phyloP scores from a whole-genome alignment of 2,113 vertebrate species.

The Ctenomys sociabilis region DNA sequence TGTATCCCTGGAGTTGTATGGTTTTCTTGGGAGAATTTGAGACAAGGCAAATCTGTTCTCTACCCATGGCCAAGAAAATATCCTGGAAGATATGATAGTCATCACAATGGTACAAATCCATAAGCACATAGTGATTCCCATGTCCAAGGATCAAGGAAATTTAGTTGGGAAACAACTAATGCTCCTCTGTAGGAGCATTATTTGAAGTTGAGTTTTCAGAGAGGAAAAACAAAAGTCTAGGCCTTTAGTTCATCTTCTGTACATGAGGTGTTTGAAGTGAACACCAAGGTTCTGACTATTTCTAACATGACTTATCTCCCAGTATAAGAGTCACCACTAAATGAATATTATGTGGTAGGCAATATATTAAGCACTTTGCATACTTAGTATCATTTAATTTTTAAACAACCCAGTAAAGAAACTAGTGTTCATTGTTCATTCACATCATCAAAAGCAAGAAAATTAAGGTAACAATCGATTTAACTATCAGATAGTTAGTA shows the following conservation, averaged over 20 bases:
- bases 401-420: conserved; percentile 16
- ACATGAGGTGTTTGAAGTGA: not conserved
- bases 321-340: not conserved
- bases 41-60: not conserved
- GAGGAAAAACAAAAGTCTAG: not conserved
- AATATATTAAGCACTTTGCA: conserved; percentile 3
- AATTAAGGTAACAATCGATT: not conserved
- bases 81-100: not conserved
- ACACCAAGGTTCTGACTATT: not conserved
- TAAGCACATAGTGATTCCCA: not conserved
- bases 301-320: not conserved
- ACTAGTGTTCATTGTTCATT: not conserved
- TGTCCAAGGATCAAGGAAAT: not conserved
- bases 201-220: conserved; percentile 28
- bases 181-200: conserved; percentile 20
- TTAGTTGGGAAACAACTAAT: not conserved
- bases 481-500: not conserved
- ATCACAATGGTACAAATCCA: not conserved
- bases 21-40: not conserved
- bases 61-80: not conserved
- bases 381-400: conserved; percentile 13
- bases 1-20: not conserved
- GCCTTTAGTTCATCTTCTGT: not conserved
- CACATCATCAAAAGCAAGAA: not conserved
- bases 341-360: not conserved